Percentiles rank a stretch among this genome's conserved stretches.
Evolutionary conservation across 2,888 invertebrate species (phyloP).

Genomic region (Idaea biselata): DNA sequence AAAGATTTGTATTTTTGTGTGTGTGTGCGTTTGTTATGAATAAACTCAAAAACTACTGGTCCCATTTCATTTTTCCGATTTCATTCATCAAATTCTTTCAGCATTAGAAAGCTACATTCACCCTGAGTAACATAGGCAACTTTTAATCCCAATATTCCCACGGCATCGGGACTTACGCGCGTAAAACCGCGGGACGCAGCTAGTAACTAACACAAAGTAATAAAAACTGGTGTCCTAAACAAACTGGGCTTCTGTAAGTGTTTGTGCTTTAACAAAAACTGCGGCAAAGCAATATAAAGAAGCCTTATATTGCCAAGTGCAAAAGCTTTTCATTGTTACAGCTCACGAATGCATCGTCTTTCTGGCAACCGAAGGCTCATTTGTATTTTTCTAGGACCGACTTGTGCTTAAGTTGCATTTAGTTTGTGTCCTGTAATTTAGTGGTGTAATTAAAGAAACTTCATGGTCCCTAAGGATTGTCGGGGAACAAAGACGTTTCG

Average conservation of each 20-base stretch:
- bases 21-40: too few species aligned
- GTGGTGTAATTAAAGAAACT: conserved; percentile 1
- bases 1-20: too few species aligned
- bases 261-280: conserved; percentile 4
- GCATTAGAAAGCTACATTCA: too few species aligned
- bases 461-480: background rate
- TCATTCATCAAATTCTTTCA: too few species aligned
- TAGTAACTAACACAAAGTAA: too few species aligned
- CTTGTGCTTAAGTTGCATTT: background rate
- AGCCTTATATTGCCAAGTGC: conserved; percentile 14
- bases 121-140: too few species aligned
- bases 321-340: conserved; percentile 17
- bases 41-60: too few species aligned
- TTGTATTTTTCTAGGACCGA: background rate
- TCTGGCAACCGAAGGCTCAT: conserved; percentile 9
- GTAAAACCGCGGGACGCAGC: too few species aligned
- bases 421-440: conserved; percentile 1
- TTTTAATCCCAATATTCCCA: too few species aligned
- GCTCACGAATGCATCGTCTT: conserved; percentile 9
- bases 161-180: too few species aligned
- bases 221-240: background rate
- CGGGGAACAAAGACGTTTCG: background rate
- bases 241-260: background rate
- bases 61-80: too few species aligned
- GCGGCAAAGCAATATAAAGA: conserved; percentile 4